Evolutionary conservation across 2,113 vertebrate species (phyloP), one percentile per base, ranked within the genome.

Genomic region (Seriola rivoliana): DNA sequence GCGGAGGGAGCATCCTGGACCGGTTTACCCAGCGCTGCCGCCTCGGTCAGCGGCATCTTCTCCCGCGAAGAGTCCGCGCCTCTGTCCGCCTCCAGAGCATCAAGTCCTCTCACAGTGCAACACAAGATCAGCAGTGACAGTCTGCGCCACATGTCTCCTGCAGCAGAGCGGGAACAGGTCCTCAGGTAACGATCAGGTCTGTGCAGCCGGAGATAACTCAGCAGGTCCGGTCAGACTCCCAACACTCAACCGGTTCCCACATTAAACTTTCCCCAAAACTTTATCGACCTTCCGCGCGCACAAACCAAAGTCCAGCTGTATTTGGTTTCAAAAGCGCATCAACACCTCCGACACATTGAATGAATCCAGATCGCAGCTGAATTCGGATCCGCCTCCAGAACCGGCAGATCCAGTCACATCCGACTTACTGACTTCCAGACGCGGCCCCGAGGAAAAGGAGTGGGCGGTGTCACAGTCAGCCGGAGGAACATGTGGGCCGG

Each of bases 61-160:
- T 55, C 44, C 38, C 0, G 52, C 8, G 23, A 17, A 0, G 46
- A 16, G 2, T 52, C 40, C 3, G 29, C 8, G 48, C 23, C 48
- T 1, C n/a, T 19, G 13, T 32, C n/a, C 48, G 60, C 10, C 36
- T 79, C 59, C 62, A 36, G 64, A 52, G 60, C 75, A 16, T 23
- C 32, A 0, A 42, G 32, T 59, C 36, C 71, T 0, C 32, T 36
- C 0, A 81, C 36, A n/a, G 80, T 68, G 2, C 68, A 89, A 46
- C 82, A 88, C 0, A 88, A 5, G 9, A 89, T 0, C 19, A 90
- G 70, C 71, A 93, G 75, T 0, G 69, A 36, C 12, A 80, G 4
- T 21, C 14, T 13, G 75, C 50, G 62, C 91, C 83, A 75, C 91
- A 93, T 93, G 0, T 71, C 80, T 63, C 11, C 55, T 6, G 10